These are phyloP conservation scores for Australoheros scitulus DNA, from an alignment of 2,113 vertebrate species.

Conservation along the genomic window DNA sequence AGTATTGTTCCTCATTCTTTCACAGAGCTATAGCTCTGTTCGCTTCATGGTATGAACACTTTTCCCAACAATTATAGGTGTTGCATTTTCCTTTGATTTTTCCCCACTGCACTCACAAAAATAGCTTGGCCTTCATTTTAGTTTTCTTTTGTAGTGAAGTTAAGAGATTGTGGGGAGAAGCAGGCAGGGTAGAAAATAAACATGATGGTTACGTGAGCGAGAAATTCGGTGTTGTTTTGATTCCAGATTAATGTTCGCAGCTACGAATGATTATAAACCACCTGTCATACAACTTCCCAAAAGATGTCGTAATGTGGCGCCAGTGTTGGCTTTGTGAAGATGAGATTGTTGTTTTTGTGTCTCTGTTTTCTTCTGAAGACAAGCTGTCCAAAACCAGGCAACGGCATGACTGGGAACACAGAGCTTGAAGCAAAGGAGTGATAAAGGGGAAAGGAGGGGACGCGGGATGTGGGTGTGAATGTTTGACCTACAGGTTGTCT, in stretches of 20 bases:
- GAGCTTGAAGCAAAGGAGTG: neutral
- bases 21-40: neutral
- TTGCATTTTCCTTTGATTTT: neutral
- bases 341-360: constrained; percentile 10
- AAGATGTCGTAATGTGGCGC: constrained; percentile 1
- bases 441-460: neutral
- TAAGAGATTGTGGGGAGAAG: neutral
- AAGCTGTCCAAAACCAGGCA: neutral
- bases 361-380: constrained; percentile 18
- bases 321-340: neutral
- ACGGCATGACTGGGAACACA: neutral
- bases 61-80: neutral
- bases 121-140: neutral
- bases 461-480: neutral
- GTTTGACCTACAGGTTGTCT: neutral
- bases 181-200: neutral
- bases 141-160: neutral
- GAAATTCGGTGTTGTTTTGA: constrained; percentile 3
- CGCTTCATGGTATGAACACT: no score
- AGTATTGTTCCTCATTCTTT: neutral
- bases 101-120: neutral
- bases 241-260: constrained; percentile 3
- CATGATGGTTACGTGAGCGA: neutral
- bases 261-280: constrained; percentile 11
- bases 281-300: neutral